These are phyloP conservation scores for Monoplex corrugatus DNA, from an alignment of 2,888 invertebrate genomes.

Conservation along the genomic window DNA sequence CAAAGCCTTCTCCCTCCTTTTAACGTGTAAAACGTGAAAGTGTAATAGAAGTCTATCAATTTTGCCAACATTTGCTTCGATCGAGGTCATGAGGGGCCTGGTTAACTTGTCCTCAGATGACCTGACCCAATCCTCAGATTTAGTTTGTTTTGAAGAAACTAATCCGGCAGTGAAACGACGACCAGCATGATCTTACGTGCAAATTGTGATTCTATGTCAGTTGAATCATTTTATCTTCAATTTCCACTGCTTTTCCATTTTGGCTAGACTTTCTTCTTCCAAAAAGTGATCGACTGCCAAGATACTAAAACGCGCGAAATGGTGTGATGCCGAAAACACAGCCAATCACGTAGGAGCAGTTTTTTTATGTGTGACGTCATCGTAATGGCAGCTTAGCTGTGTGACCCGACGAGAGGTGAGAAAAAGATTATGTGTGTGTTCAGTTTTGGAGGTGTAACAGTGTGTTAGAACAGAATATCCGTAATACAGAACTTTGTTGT, in stretches of 20 bases:
- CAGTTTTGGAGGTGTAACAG: too few species aligned
- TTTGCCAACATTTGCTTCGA: too few species aligned
- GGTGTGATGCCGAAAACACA: constrained; percentile 29
- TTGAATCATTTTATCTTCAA: background rate
- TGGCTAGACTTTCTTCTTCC: background rate
- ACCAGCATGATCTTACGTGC: background rate
- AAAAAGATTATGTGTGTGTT: background rate
- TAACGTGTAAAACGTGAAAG: too few species aligned
- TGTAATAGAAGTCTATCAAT: too few species aligned
- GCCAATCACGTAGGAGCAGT: constrained; percentile 35
- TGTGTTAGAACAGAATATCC: too few species aligned
- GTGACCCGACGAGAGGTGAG: constrained; percentile 42
- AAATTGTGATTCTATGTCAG: background rate
- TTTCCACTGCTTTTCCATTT: too few species aligned
- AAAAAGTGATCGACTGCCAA: background rate
- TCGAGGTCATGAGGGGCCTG: background rate
- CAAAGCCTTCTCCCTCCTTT: too few species aligned
- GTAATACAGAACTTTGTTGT: too few species aligned
- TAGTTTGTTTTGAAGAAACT: background rate
- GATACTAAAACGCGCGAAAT: constrained; percentile 35
- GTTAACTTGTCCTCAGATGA: background rate
- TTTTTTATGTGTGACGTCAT: constrained; percentile 42
- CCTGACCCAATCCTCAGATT: too few species aligned
- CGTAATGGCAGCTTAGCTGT: constrained; percentile 43
- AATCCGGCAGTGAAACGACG: background rate